Conservation (phyloP, 1,140 invertebrate genomes). For the Teleopsis dalmanni region DNA sequence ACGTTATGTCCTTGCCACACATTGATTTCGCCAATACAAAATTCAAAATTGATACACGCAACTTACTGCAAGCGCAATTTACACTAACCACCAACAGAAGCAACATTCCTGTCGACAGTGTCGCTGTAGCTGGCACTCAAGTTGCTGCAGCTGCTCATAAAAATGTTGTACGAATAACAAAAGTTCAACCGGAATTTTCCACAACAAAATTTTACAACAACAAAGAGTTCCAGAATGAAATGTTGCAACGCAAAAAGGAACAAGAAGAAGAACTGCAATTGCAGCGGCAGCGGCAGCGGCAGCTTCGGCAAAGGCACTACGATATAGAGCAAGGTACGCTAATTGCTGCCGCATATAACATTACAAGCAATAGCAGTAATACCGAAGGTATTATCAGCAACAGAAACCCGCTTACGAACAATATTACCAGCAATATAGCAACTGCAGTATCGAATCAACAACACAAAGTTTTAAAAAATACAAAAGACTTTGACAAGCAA, state of each 20-base stretch:
- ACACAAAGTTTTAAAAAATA: not conserved
- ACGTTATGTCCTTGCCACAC: constrained; percentile 28
- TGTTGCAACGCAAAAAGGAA: constrained; percentile 30
- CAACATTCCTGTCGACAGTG: no score
- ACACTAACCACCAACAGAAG: no score
- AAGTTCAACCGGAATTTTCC: constrained; percentile 36
- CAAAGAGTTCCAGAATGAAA: constrained; percentile 43
- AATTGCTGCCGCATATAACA: no score
- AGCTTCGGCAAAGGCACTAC: not conserved
- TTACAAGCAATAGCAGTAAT: no score
- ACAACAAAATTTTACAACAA: constrained; percentile 44
- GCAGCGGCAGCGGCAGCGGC: constrained; percentile 3
- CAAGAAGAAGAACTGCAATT: not conserved
- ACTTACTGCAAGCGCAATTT: no score
- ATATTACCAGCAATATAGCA: not conserved
- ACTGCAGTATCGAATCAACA: not conserved
- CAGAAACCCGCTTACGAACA: not conserved
- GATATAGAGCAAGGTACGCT: not conserved
- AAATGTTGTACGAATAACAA: not conserved
- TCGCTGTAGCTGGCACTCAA: no score
- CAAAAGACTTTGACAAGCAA: no score
- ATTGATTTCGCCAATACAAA: constrained; percentile 41
- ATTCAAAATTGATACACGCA: constrained; percentile 28
- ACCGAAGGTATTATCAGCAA: no score
- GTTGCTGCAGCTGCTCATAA: not conserved